A percentile compares a stretch with the other conserved stretches of the same genome.
Evolutionary conservation across 2,888 invertebrate genomes (phyloP).

Genomic region (Bhutanitis thaidina): DNA sequence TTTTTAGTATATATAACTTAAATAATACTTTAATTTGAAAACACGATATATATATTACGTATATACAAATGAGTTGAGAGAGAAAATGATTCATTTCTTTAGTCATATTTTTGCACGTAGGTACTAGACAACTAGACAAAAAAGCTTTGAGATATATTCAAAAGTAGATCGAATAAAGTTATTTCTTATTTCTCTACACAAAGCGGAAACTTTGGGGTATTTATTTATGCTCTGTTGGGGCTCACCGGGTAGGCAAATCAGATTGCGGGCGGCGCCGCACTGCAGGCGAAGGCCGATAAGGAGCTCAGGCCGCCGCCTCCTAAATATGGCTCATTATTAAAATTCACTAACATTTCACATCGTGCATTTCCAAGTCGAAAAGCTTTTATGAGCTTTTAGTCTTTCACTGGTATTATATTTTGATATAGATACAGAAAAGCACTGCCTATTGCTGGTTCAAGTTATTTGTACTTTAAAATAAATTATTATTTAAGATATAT

Average conservation of each 20-base stretch:
- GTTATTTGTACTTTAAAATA: not conserved
- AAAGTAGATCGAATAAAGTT: no score
- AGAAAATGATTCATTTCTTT: no score
- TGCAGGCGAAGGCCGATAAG: slow-evolving; percentile 41
- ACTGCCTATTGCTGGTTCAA: not conserved
- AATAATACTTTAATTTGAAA: no score
- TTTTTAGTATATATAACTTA: no score
- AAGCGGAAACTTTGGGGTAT: slow-evolving; percentile 24
- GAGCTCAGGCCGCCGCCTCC: slow-evolving; percentile 34
- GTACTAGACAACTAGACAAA: no score
- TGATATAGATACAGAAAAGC: not conserved
- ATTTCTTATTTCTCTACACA: no score
- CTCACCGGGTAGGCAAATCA: slow-evolving; percentile 38
- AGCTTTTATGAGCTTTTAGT: slow-evolving; percentile 19
- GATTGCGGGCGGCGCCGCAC: slow-evolving; percentile 38
- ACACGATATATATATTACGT: no score
- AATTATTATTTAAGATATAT: not conserved
- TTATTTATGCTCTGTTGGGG: slow-evolving; percentile 29
- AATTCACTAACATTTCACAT: slow-evolving; percentile 23
- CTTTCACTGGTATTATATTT: slow-evolving; percentile 11
- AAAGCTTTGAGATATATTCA: no score
- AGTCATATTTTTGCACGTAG: no score
- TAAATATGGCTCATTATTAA: slow-evolving; percentile 35
- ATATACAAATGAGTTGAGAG: no score
- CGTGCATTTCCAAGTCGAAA: slow-evolving; percentile 21